A percentile compares a stretch with the other conserved stretches of the same genome.
phyloP scores from a whole-genome alignment of 2,888 invertebrate species.

The Diadegma fenestrale region DNA sequence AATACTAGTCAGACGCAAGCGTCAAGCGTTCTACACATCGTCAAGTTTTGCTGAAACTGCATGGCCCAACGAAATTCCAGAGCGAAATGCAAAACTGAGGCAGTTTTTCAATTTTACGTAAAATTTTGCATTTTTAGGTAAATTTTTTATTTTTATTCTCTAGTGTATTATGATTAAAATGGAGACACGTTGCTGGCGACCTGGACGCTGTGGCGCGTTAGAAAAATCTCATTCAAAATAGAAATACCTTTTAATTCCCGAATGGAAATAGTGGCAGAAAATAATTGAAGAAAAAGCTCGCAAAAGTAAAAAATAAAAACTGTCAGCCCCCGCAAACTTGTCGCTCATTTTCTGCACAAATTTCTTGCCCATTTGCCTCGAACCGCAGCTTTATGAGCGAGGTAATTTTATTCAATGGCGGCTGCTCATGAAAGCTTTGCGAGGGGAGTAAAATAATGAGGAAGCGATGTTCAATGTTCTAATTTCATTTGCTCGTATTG shows the following conservation, averaged over 20 bases:
- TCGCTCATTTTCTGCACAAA: not conserved
- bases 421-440: constrained; percentile 5
- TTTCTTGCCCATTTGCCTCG: not conserved
- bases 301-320: not conserved
- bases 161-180: not conserved
- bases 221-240: not conserved
- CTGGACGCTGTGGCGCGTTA: not conserved
- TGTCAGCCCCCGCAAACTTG: not conserved
- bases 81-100: not conserved
- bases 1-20: constrained; percentile 38
- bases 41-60: not conserved
- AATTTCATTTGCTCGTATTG: not conserved
- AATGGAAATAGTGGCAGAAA: not conserved
- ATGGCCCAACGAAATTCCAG: not conserved
- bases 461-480: constrained; percentile 13
- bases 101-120: not conserved
- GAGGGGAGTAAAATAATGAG: constrained; percentile 3
- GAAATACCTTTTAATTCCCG: not conserved
- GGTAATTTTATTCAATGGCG: constrained; percentile 20
- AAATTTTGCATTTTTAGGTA: not conserved
- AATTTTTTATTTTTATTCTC: not conserved
- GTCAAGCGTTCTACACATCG: constrained; percentile 24
- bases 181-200: not conserved
- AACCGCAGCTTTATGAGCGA: not conserved
- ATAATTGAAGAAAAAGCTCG: not conserved